phyloP scores from a whole-genome alignment of 2,888 invertebrate genomes.

The Synergus umbraculus region DNA sequence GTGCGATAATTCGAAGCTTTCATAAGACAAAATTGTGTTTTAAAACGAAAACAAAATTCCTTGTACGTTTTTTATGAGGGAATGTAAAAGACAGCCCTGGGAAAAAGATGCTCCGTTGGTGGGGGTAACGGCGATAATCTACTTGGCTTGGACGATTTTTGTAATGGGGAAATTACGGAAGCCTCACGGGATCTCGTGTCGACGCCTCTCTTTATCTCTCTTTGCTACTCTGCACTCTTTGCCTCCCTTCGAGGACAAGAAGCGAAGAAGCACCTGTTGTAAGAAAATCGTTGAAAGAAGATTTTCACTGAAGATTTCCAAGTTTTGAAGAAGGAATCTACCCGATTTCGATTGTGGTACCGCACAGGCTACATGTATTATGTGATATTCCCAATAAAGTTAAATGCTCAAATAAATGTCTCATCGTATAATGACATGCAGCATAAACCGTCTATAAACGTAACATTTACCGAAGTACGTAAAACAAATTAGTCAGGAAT shows the following conservation, averaged over 20 bases:
- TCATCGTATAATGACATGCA: too few relatives aligned
- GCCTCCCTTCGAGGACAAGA: conserved; percentile 32
- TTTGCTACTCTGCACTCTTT: too few relatives aligned
- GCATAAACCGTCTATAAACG: too few relatives aligned
- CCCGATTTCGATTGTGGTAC: neutral
- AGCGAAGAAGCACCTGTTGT: conserved; percentile 51
- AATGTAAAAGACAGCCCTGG: conserved; percentile 29
- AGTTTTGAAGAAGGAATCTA: neutral
- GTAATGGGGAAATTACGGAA: conserved; percentile 63
- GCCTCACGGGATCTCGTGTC: neutral
- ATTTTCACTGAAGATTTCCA: neutral
- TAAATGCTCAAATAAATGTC: too few relatives aligned
- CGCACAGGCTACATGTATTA: too few relatives aligned
- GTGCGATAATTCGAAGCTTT: too few relatives aligned
- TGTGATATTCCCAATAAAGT: too few relatives aligned
- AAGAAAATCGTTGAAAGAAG: conserved; percentile 31
- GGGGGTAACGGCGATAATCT: conserved; percentile 75
- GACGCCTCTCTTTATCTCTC: neutral
- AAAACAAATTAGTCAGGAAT: too few relatives aligned
- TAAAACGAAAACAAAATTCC: too few relatives aligned
- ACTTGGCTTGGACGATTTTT: conserved; percentile 76
- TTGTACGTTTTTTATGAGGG: neutral
- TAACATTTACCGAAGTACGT: too few relatives aligned
- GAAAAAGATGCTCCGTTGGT: conserved; percentile 49
- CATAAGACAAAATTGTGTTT: too few relatives aligned